Conservation (phyloP, 2,888 invertebrate species). For the Drosophila mayaguana region DNA sequence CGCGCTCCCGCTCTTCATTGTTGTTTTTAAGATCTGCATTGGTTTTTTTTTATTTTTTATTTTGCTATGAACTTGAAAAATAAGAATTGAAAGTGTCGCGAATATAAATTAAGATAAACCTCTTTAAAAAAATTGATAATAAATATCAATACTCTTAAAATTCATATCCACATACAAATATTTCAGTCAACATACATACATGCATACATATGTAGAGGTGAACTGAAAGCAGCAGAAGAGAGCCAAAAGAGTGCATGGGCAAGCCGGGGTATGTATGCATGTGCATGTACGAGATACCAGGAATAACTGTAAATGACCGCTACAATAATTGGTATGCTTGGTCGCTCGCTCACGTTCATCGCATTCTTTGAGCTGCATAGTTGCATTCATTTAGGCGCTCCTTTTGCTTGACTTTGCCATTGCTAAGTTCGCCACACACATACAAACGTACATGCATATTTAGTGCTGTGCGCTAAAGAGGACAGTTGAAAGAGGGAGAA, state of each 20-base stretch:
- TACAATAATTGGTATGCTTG: conserved; percentile 8
- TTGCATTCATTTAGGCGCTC: conserved; percentile 2
- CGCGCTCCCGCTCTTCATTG: not conserved
- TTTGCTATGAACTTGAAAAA: too few species aligned
- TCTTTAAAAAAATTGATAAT: too few species aligned
- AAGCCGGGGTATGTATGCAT: not conserved
- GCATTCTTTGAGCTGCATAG: conserved; percentile 1
- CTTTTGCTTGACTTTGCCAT: not conserved
- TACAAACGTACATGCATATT: not conserved
- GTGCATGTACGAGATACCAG: not conserved
- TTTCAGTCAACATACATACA: not conserved
- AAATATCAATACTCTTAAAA: not conserved
- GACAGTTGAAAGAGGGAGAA: not conserved
- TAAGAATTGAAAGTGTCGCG: too few species aligned
- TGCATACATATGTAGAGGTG: not conserved
- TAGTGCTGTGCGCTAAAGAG: not conserved
- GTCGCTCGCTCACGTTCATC: not conserved
- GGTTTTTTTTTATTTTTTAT: too few species aligned
- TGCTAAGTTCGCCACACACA: too few species aligned
- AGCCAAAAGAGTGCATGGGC: not conserved
- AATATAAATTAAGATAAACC: too few species aligned
- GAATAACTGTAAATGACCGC: conserved; percentile 2
- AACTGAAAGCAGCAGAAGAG: not conserved
- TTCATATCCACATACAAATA: not conserved
- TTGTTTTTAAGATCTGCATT: not conserved